Evolutionary conservation across 1,140 invertebrate species (phyloP).

Genomic region (Bicyclus anynana): DNA sequence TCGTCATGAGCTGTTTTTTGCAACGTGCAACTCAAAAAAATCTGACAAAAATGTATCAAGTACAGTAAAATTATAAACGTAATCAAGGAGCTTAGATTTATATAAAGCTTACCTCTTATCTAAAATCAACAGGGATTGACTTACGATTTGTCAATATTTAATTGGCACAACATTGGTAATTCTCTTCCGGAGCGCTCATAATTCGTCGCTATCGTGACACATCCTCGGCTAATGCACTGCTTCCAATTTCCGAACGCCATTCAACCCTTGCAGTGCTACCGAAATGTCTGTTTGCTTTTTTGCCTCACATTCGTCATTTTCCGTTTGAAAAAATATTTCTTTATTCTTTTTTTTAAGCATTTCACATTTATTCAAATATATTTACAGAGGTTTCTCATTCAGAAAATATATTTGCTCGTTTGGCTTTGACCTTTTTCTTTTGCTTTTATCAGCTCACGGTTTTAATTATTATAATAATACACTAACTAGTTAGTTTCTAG

Average conservation of each 20-base stretch:
- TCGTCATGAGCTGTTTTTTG: too few relatives aligned
- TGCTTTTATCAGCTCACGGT: constrained; percentile 33
- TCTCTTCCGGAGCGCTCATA: constrained; percentile 45
- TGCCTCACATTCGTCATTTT: constrained; percentile 61
- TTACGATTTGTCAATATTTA: constrained; percentile 8
- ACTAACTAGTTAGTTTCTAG: background rate
- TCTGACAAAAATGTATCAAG: too few relatives aligned
- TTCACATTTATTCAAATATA: too few relatives aligned
- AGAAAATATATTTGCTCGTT: too few relatives aligned
- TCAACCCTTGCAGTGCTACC: constrained; percentile 31
- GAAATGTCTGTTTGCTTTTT: constrained; percentile 56
- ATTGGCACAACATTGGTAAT: constrained; percentile 17
- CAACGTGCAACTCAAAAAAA: too few relatives aligned
- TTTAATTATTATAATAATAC: constrained; percentile 19
- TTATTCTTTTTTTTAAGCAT: too few relatives aligned
- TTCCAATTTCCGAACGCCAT: constrained; percentile 63
- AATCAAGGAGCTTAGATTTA: too few relatives aligned
- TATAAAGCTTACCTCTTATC: background rate
- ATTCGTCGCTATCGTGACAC: constrained; percentile 57
- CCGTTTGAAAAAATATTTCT: constrained; percentile 51
- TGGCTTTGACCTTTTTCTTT: too few relatives aligned
- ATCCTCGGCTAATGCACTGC: constrained; percentile 50
- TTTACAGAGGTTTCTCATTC: too few relatives aligned
- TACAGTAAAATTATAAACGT: too few relatives aligned
- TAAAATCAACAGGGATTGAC: background rate